These are phyloP conservation scores for Heterohyrax brucei DNA, from an alignment of 2,797 vertebrate genomes.

Conservation along the genomic window DNA sequence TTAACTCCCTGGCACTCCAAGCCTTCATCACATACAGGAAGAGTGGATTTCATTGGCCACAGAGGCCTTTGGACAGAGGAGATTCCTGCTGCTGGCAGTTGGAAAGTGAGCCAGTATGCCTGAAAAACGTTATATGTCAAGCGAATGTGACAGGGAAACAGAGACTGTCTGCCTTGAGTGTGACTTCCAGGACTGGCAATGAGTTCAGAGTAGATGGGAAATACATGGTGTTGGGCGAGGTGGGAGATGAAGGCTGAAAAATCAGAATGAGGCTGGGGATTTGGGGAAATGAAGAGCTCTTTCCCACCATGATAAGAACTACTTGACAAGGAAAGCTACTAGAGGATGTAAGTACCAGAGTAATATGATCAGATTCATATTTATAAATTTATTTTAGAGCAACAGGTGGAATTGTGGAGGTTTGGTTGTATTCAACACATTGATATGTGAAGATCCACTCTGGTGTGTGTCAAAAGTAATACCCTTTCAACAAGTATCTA, in stretches of 20 bases:
- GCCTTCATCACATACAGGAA: neutral
- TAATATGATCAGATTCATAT: neutral
- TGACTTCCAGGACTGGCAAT: constrained; percentile 1
- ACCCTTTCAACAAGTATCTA: neutral
- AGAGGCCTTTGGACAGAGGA: neutral
- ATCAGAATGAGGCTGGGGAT: neutral
- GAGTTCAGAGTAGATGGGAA: neutral
- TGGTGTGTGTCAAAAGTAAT: neutral
- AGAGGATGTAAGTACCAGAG: neutral
- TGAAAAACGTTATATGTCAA: neutral
- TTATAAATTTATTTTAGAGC: constrained; percentile 55
- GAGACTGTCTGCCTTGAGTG: neutral
- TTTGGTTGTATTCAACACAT: neutral
- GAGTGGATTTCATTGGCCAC: neutral
- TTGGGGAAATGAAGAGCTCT: neutral
- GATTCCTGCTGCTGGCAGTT: neutral
- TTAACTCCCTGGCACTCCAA: neutral
- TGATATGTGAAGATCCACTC: neutral
- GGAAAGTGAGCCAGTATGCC: neutral
- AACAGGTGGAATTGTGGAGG: neutral
- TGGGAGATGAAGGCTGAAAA: neutral
- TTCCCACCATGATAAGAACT: neutral
- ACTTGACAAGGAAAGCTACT: neutral
- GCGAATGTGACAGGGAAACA: neutral
- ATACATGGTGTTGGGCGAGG: neutral